These are phyloP conservation scores for Caenorhabditis sinica DNA, from an alignment of 2,888 invertebrate genomes.

Conservation along the genomic window DNA sequence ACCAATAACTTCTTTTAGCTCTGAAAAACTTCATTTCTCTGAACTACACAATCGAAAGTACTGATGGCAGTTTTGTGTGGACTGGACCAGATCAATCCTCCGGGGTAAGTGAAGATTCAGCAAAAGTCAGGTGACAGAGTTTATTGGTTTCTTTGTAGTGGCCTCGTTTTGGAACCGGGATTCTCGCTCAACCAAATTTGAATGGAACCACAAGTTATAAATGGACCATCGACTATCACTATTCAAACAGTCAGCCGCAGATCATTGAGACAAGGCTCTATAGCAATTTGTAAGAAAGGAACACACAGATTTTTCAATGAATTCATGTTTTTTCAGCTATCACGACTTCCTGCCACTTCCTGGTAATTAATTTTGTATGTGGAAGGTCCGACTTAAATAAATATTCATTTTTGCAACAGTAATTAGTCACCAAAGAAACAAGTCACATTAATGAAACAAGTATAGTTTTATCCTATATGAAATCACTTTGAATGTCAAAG, in stretches of 20 bases:
- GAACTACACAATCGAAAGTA: background rate
- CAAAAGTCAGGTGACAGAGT: too few relatives aligned
- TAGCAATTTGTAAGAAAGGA: background rate
- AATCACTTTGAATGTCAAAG: too few relatives aligned
- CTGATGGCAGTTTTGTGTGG: background rate
- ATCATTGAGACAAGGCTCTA: background rate
- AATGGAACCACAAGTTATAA: background rate
- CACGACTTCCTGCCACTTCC: background rate
- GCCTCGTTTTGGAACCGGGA: background rate
- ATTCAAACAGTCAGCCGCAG: background rate
- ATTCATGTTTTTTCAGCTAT: background rate
- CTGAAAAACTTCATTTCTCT: background rate
- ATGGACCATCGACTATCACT: constrained; percentile 5
- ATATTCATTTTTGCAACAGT: too few relatives aligned
- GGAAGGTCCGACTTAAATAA: too few relatives aligned
- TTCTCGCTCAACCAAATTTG: background rate
- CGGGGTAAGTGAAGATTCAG: background rate
- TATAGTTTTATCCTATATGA: too few relatives aligned
- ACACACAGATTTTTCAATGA: background rate
- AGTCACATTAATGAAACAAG: too few relatives aligned
- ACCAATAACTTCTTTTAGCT: background rate
- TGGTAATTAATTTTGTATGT: background rate
- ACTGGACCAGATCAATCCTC: background rate
- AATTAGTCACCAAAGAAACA: too few relatives aligned
- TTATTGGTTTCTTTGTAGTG: background rate